Conservation (phyloP, 1,140 invertebrate genomes). For the Protaetia brevitarsis region DNA sequence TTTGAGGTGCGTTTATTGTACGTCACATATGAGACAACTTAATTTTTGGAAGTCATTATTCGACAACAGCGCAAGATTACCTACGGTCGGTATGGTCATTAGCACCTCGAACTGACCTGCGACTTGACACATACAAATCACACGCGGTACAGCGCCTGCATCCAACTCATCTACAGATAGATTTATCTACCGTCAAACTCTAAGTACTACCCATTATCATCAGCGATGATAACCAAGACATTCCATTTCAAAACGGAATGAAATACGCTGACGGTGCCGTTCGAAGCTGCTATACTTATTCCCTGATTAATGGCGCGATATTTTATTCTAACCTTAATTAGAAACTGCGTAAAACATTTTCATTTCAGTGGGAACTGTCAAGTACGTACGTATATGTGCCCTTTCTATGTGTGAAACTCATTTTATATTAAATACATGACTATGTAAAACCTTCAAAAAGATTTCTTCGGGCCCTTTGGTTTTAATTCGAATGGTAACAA, state of each 20-base stretch:
- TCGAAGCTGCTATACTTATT: not conserved
- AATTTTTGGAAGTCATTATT: slow-evolving; percentile 23
- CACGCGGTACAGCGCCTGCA: slow-evolving; percentile 1
- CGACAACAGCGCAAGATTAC: slow-evolving; percentile 7
- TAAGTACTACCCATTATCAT: slow-evolving; percentile 23
- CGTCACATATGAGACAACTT: slow-evolving; percentile 14
- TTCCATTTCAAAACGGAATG: slow-evolving; percentile 2
- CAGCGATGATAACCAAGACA: slow-evolving; percentile 22
- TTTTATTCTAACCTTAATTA: slow-evolving; percentile 21
- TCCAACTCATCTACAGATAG: slow-evolving; percentile 17
- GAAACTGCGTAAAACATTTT: slow-evolving; percentile 8
- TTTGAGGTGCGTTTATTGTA: not conserved
- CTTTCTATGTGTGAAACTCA: too few species aligned
- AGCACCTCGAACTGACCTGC: slow-evolving; percentile 19
- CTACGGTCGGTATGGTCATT: slow-evolving; percentile 20
- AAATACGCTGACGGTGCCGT: not conserved
- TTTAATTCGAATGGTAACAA: too few species aligned
- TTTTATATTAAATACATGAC: too few species aligned
- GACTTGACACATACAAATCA: slow-evolving; percentile 22
- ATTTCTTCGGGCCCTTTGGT: too few species aligned
- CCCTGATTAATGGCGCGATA: slow-evolving; percentile 19
- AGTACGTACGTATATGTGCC: not conserved
- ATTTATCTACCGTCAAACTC: slow-evolving; percentile 21
- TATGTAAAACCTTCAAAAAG: too few species aligned
- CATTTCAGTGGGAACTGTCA: not conserved